These are phyloP conservation scores for Orthochromis indermauri DNA, from an alignment of 2,113 vertebrate genomes.

Conservation along the genomic window DNA sequence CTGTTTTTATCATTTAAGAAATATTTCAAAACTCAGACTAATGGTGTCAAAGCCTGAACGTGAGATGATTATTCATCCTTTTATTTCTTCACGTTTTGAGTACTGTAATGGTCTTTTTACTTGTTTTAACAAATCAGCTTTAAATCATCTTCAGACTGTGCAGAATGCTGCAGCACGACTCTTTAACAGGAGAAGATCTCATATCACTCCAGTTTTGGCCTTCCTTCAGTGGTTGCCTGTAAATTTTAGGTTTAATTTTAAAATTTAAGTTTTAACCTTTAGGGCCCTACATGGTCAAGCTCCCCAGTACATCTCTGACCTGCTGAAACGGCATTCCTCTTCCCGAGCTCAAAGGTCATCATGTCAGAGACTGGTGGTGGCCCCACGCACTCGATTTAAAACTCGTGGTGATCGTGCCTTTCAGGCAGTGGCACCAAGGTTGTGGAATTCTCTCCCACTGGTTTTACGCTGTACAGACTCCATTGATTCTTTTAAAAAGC, in stretches of 20 bases:
- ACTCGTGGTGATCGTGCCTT: neutral
- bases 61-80: neutral
- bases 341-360: neutral
- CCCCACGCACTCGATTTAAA: neutral
- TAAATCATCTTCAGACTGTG: neutral
- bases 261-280: neutral
- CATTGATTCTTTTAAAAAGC: neutral
- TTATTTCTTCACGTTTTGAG: neutral
- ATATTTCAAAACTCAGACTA: neutral
- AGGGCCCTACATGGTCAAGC: neutral
- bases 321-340: fast-evolving
- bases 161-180: neutral
- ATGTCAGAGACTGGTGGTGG: neutral
- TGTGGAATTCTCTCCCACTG: neutral
- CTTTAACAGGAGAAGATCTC: neutral
- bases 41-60: neutral
- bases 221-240: neutral
- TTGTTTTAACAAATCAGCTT: neutral
- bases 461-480: neutral
- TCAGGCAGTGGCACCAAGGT: neutral
- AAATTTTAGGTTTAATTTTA: neutral
- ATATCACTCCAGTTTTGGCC: neutral
- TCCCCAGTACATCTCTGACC: neutral
- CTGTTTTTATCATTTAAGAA: neutral
- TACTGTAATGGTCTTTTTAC: neutral